Conservation (phyloP, 2,888 invertebrate genomes). For the Drosophila tanythrix region DNA sequence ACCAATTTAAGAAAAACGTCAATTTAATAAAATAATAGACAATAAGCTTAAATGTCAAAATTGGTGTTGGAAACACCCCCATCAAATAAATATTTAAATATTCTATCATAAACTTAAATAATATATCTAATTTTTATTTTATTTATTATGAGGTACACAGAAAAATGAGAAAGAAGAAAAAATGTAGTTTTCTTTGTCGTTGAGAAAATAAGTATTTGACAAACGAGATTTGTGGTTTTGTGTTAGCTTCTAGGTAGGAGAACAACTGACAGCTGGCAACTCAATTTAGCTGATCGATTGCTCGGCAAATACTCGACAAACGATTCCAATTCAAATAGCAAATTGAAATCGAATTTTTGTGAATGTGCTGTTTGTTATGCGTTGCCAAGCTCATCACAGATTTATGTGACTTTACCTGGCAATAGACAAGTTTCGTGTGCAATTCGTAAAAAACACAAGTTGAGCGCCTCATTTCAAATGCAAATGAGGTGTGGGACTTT, state of each 20-base stretch:
- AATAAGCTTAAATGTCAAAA: not conserved
- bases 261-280: constrained; percentile 32
- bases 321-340: constrained; percentile 18
- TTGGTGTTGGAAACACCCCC: not conserved
- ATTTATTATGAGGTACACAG: not conserved
- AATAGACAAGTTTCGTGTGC: constrained; percentile 47
- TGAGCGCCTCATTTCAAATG: constrained; percentile 74
- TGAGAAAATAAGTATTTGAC: constrained; percentile 11
- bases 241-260: constrained; percentile 13
- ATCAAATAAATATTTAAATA: not conserved
- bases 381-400: constrained; percentile 42
- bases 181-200: not conserved
- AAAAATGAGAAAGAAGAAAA: not conserved
- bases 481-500: constrained; percentile 59
- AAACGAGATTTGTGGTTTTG: constrained; percentile 38
- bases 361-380: constrained; percentile 4
- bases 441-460: constrained; percentile 68
- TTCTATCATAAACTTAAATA: no score
- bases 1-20: rapidly evolving
- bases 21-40: not conserved
- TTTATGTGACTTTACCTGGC: constrained; percentile 38
- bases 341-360: constrained; percentile 33
- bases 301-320: constrained; percentile 41
- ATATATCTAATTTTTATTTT: not conserved
- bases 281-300: constrained; percentile 60